Conservation (phyloP, 1,140 invertebrate genomes). For the Pogonomyrmex barbatus region DNA sequence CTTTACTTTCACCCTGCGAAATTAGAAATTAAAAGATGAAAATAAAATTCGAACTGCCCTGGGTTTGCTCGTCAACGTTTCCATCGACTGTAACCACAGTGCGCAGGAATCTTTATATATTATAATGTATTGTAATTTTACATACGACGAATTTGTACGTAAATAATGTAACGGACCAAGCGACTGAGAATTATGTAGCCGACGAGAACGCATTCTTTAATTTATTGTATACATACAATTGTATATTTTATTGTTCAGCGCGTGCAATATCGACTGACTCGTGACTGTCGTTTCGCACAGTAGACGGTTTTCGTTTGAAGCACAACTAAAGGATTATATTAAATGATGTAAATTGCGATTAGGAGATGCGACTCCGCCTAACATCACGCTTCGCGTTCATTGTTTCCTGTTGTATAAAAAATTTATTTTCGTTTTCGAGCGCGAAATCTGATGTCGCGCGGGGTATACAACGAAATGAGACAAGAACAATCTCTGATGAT, state of each 20-base stretch:
- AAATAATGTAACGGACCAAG: slow-evolving; percentile 64
- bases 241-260: slow-evolving; percentile 6
- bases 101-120: slow-evolving; percentile 46
- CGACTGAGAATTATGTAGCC: slow-evolving; percentile 43
- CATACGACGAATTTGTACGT: slow-evolving; percentile 62
- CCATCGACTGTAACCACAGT: not conserved
- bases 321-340: not conserved
- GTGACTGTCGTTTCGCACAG: too few relatives aligned
- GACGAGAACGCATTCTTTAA: slow-evolving; percentile 40
- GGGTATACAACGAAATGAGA: not conserved
- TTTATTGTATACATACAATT: slow-evolving; percentile 35
- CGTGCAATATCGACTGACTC: slow-evolving; percentile 15
- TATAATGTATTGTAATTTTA: slow-evolving; percentile 59
- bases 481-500: not conserved
- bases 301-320: too few relatives aligned
- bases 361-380: not conserved
- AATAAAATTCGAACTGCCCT: slow-evolving; percentile 4
- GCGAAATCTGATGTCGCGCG: slow-evolving; percentile 6
- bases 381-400: slow-evolving; percentile 15
- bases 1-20: not conserved
- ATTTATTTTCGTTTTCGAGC: slow-evolving; percentile 18
- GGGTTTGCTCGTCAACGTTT: not conserved
- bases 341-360: slow-evolving; percentile 6
- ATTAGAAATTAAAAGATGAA: not conserved
- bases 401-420: slow-evolving; percentile 22